phyloP scores from a whole-genome alignment of 1,140 invertebrate species.

The Ceratosolen solmsi region DNA sequence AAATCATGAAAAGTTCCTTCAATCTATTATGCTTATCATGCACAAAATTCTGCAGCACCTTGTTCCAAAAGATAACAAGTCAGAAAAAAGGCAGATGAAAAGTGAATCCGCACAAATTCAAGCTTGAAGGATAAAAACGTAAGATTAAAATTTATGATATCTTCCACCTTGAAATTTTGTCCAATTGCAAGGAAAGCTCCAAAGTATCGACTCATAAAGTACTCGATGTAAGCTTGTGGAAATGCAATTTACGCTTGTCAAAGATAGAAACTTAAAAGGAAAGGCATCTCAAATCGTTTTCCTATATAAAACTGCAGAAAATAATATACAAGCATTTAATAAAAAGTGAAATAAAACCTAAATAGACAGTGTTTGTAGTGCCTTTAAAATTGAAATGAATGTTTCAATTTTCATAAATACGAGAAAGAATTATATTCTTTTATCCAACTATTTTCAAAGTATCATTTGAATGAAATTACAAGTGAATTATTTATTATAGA shows the following conservation, averaged over 20 bases:
- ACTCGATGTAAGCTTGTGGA: constrained; percentile 41
- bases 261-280: constrained; percentile 28
- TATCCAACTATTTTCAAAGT: not conserved
- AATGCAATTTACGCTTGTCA: constrained; percentile 33
- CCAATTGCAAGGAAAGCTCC: constrained; percentile 48
- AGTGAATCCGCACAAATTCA: constrained; percentile 31
- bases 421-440: not conserved
- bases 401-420: not conserved
- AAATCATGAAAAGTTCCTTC: constrained; percentile 55
- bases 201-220: constrained; percentile 45
- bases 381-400: constrained; percentile 18
- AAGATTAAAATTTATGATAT: constrained; percentile 59
- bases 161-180: constrained; percentile 38
- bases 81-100: not conserved
- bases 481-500: not conserved
- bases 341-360: not conserved
- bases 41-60: constrained; percentile 52
- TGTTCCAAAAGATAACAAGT: not conserved
- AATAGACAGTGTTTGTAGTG: not conserved
- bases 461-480: not conserved
- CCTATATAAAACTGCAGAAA: not conserved
- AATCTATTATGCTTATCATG: constrained; percentile 62
- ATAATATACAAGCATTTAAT: not conserved
- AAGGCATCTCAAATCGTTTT: constrained; percentile 13
- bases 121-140: constrained; percentile 56